Percentiles rank a stretch among this genome's conserved stretches.
Evolutionary conservation across 2,797 vertebrate genomes (phyloP).

Genomic region (Tiaroga cobitis): DNA sequence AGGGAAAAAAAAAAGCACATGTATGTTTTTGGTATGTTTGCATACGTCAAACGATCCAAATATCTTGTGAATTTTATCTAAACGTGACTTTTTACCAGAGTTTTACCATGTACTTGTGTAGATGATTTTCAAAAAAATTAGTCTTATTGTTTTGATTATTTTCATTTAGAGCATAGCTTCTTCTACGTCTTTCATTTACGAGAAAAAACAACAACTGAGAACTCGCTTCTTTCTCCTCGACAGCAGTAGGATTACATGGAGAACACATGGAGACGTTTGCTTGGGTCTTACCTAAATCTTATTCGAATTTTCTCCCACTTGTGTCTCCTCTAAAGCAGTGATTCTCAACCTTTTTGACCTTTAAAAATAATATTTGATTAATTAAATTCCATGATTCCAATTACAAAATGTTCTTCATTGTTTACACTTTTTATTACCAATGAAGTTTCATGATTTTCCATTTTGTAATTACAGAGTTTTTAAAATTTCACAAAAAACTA

Average conservation of each 20-base stretch:
- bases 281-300: background rate
- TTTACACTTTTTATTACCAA: background rate
- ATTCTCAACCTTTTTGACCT: background rate
- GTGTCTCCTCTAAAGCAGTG: background rate
- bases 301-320: background rate
- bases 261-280: background rate
- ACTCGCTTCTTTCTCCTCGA: background rate
- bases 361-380: background rate
- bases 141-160: background rate
- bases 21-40: slow-evolving; percentile 2
- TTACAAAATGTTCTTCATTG: background rate
- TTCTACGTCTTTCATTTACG: background rate
- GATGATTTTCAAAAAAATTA: background rate
- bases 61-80: background rate
- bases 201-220: background rate
- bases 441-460: background rate
- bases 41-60: background rate
- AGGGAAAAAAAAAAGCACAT: background rate
- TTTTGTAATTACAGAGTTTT: background rate
- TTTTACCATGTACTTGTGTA: background rate
- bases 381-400: background rate
- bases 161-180: background rate
- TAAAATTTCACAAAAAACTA: background rate
- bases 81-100: background rate
- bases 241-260: background rate